Conservation (phyloP, 2,113 vertebrate genomes). For the Gulo gulo region DNA sequence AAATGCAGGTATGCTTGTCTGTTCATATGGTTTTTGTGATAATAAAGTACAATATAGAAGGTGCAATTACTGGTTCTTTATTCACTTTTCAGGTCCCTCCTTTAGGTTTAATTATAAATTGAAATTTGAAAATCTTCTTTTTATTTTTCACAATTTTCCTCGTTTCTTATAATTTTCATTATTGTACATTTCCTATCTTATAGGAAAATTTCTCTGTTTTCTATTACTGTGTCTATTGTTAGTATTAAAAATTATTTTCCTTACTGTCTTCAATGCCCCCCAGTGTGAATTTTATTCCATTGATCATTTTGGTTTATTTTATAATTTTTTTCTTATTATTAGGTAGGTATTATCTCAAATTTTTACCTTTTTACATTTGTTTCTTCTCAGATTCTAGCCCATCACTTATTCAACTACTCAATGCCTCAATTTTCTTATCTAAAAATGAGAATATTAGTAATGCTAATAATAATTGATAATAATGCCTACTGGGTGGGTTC, state of each 20-base stretch:
- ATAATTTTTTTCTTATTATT: background rate
- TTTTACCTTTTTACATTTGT: background rate
- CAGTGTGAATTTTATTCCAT: background rate
- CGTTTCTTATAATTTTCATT: background rate
- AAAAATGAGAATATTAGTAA: background rate
- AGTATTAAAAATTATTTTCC: background rate
- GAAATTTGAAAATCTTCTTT: background rate
- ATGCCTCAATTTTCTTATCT: background rate
- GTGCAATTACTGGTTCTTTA: background rate
- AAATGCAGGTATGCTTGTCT: background rate
- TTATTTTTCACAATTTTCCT: background rate
- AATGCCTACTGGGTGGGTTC: background rate
- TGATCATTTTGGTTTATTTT: background rate
- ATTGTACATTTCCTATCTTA: background rate
- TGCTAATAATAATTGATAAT: background rate
- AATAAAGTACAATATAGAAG: background rate
- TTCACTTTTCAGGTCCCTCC: background rate
- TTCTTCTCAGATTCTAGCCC: background rate
- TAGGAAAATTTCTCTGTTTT: background rate
- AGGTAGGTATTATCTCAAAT: background rate
- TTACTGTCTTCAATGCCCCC: background rate
- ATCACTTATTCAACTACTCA: background rate
- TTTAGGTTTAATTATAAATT: background rate
- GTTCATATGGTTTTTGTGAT: background rate
- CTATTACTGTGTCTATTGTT: background rate